A percentile compares a stretch with the other conserved stretches of the same genome.
Conservation (phyloP, 2,888 invertebrate species). For the Drosophila formosana region DNA sequence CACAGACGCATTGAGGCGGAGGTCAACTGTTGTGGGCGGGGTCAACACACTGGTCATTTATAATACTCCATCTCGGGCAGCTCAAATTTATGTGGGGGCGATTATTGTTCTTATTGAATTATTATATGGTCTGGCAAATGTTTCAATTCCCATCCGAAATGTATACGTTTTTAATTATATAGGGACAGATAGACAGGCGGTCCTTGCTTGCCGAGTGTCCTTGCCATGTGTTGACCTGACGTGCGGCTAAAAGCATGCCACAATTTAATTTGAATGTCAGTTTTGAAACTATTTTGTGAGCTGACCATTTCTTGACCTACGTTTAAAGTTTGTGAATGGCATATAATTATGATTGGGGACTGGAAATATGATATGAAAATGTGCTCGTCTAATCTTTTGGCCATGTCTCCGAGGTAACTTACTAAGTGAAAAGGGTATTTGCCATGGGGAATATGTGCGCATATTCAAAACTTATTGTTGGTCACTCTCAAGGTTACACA, state of each 20-base stretch:
- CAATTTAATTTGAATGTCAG: constrained; percentile 31
- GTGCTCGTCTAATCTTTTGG: constrained; percentile 41
- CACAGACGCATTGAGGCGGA: background rate
- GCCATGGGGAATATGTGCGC: constrained; percentile 17
- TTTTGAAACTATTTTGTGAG: constrained; percentile 20
- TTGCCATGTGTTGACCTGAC: constrained; percentile 20
- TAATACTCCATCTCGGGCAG: background rate
- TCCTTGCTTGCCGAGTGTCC: constrained; percentile 11
- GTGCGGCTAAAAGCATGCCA: background rate
- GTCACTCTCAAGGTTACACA: constrained; percentile 36
- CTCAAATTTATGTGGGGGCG: background rate
- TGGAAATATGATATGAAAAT: constrained; percentile 59
- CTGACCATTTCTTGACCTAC: constrained; percentile 41
- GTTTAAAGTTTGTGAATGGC: constrained; percentile 25
- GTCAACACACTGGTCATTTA: constrained; percentile 7
- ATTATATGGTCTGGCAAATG: constrained; percentile 22
- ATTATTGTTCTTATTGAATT: constrained; percentile 26
- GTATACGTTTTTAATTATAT: constrained; percentile 29
- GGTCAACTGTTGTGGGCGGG: background rate
- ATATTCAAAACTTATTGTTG: constrained; percentile 41
- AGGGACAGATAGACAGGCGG: background rate
- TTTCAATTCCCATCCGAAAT: constrained; percentile 31
- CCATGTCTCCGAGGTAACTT: constrained; percentile 35
- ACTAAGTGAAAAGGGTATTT: constrained; percentile 68
- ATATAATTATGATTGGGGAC: constrained; percentile 16